phyloP scores from a whole-genome alignment of 2,797 vertebrate species.

The Erethizon dorsatum region DNA sequence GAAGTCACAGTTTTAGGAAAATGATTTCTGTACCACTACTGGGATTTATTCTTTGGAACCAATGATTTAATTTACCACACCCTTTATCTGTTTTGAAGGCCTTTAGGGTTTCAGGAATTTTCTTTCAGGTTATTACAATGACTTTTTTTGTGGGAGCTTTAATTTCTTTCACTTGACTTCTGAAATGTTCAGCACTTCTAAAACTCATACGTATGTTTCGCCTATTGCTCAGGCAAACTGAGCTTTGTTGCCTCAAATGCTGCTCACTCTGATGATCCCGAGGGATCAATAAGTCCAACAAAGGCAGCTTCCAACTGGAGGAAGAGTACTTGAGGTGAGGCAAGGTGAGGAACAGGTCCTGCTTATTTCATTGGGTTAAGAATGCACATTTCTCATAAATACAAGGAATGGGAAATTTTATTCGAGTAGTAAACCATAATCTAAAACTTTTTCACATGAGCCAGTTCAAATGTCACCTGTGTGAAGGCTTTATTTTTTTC shows the following conservation, averaged over 20 bases:
- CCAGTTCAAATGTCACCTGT: not conserved
- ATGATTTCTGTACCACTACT: not conserved
- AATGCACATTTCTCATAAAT: not conserved
- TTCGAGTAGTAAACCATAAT: not conserved
- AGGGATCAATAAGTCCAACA: not conserved
- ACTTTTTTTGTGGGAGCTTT: not conserved
- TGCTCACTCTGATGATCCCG: not conserved
- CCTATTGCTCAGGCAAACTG: not conserved
- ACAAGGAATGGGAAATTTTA: not conserved
- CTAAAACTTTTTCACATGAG: not conserved
- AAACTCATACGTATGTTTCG: not conserved
- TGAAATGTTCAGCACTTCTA: not conserved
- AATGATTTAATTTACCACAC: not conserved
- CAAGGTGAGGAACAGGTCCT: not conserved
- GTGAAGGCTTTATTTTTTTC: not conserved
- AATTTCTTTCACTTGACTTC: slow-evolving; percentile 42
- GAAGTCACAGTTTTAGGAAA: slow-evolving; percentile 63
- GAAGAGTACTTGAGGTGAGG: not conserved
- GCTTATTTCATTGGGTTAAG: not conserved
- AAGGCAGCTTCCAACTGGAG: not conserved
- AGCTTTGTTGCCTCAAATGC: not conserved
- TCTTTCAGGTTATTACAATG: not conserved
- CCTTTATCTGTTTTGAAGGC: not conserved
- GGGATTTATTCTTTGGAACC: slow-evolving; percentile 66
- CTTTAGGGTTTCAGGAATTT: slow-evolving; percentile 38